phyloP scores from a whole-genome alignment of 2,888 invertebrate species.

The Tenodera sinensis region DNA sequence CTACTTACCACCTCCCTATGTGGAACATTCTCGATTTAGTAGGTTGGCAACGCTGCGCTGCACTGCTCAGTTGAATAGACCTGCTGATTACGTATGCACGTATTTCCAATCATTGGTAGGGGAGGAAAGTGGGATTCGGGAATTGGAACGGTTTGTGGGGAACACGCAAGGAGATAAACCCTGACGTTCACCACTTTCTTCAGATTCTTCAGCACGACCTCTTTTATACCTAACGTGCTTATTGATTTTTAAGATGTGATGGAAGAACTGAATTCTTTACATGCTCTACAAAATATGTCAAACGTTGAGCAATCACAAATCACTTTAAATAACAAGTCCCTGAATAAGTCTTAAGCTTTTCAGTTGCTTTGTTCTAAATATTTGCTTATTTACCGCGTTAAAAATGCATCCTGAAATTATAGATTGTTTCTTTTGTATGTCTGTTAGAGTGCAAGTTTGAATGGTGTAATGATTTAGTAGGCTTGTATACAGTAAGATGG shows the following conservation, averaged over 20 bases:
- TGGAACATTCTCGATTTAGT: background rate
- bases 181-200: background rate
- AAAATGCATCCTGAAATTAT: too few species aligned
- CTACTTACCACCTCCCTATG: background rate
- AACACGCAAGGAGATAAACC: background rate
- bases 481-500: too few species aligned
- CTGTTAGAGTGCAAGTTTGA: too few species aligned
- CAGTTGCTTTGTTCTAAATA: too few species aligned
- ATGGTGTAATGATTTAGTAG: too few species aligned
- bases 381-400: too few species aligned
- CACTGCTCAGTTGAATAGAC: background rate
- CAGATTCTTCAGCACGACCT: background rate
- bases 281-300: too few species aligned
- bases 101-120: background rate
- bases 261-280: too few species aligned
- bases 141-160: conserved; percentile 3
- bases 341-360: too few species aligned
- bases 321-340: too few species aligned
- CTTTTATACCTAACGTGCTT: background rate
- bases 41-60: background rate
- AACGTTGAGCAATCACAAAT: too few species aligned
- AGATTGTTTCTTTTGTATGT: too few species aligned
- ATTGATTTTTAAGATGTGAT: background rate
- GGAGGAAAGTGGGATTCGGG: background rate
- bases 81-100: conserved; percentile 9